Evolutionary conservation across 1,140 invertebrate genomes (phyloP), one percentile per base, ranked within the genome.

Genomic region (Panagrolaimus sp.): DNA sequence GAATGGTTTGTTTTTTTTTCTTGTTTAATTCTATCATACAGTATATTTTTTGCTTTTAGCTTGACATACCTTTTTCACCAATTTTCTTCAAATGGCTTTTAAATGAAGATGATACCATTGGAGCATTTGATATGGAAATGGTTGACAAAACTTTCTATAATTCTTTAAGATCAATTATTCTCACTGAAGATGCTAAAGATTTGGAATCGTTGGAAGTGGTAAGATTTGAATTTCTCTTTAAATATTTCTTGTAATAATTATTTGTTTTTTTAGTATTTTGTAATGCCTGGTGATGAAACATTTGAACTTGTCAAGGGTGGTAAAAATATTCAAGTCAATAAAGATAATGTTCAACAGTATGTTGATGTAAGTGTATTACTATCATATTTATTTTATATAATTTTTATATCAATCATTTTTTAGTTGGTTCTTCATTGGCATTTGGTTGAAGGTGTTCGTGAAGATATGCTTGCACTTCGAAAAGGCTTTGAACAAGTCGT

Each of bases 401-500:
- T 21, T 12, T 28, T 45, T 3, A 38, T 15, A 45, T 28, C 15
- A 65, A 72, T 69, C 52, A 73, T 64, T 70, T 85, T 87, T 64
- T 80, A 91, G 89, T 85, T 91, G 55, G 88, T 92, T 8, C 85
- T 87, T 26, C 90, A 94, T 83, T 96, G 93, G 93, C 89, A 90
- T 78, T 86, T 96, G n/a, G 87, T 90, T 46, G 93, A 95, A 87
- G 92, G 96, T 73, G 91, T 98, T 0, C 88, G 88, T 43, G 88
- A 91, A 67, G 95, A 98, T 86, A 95, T 99, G 90, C 94, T 98
- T 83, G 90, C 94, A 12, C 90, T 98, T 77, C 88, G 91, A 68
- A 93, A 97, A 88, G 96, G 96, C 64, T 98, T 99, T 83, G 93
- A 98, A 85, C 90, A 91, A 48, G 91, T 99, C 48, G 96, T 98